Evolutionary conservation across 2,113 vertebrate species (phyloP).

Genomic region (Tetrax tetrax): DNA sequence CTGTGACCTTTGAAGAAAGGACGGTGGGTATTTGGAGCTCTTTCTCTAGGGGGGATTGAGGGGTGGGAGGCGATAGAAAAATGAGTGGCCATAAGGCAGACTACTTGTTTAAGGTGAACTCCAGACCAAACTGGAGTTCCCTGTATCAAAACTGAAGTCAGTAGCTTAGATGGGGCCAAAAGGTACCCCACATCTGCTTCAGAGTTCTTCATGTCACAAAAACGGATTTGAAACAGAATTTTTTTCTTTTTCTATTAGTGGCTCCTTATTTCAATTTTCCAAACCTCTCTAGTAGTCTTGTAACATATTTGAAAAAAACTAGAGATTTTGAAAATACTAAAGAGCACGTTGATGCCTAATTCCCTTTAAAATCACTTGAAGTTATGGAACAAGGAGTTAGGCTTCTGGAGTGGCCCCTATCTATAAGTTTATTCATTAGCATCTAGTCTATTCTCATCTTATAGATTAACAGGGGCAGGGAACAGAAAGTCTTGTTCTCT

Average conservation of each 20-base stretch:
- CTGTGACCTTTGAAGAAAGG: neutral
- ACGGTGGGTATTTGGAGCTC: neutral
- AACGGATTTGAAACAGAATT: neutral
- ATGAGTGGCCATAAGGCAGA: neutral
- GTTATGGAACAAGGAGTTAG: neutral
- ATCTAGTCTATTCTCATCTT: neutral
- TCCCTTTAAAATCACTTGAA: neutral
- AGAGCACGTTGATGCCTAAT: neutral
- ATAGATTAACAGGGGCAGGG: fast-evolving
- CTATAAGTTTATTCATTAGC: neutral
- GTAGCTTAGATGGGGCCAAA: neutral
- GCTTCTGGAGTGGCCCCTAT: neutral
- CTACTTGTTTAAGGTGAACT: neutral
- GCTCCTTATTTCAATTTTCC: neutral
- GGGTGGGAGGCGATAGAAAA: neutral
- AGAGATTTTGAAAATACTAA: neutral
- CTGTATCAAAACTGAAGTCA: no score
- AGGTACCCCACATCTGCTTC: neutral
- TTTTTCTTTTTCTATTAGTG: neutral
- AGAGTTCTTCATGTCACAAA: neutral
- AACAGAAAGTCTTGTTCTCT: neutral
- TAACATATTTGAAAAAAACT: neutral
- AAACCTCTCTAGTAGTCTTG: neutral
- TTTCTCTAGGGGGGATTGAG: neutral
- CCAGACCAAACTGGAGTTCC: neutral